Conservation (phyloP, 2,797 vertebrate genomes). For the Adelosebastes latens region DNA sequence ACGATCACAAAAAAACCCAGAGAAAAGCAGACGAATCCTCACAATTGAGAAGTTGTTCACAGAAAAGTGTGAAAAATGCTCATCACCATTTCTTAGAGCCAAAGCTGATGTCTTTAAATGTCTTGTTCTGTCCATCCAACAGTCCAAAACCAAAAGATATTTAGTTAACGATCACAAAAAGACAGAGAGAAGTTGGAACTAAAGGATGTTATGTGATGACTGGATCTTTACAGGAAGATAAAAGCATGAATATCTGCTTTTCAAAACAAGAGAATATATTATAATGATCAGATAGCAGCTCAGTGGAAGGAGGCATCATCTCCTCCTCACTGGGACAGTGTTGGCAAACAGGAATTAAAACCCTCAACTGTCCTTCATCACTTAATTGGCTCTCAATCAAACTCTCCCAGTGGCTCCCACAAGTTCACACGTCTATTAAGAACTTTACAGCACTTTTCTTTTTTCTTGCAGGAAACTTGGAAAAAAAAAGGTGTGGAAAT, state of each 20-base stretch:
- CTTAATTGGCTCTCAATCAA: neutral
- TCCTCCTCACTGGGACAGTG: neutral
- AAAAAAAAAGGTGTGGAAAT: conserved; percentile 71
- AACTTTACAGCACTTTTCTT: conserved; percentile 28
- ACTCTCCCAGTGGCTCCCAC: neutral
- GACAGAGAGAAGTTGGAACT: neutral
- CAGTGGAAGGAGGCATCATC: neutral
- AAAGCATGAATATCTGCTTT: neutral
- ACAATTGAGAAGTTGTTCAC: too few species aligned
- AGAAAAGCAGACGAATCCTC: too few species aligned
- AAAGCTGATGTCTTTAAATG: neutral
- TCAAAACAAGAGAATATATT: neutral
- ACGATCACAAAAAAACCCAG: too few species aligned
- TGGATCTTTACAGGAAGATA: neutral
- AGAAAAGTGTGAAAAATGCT: neutral
- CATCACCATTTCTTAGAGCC: neutral
- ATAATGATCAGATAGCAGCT: neutral
- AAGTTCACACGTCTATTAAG: conserved; percentile 64
- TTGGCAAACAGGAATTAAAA: neutral
- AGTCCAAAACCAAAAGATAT: neutral
- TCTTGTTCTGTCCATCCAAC: neutral
- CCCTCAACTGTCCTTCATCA: neutral
- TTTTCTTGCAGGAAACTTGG: conserved; percentile 52
- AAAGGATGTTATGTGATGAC: neutral
- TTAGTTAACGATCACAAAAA: neutral